A percentile compares a stretch with the other conserved stretches of the same genome.
Evolutionary conservation across 2,888 invertebrate genomes (phyloP).

Genomic region (Dryadula phaetusa): DNA sequence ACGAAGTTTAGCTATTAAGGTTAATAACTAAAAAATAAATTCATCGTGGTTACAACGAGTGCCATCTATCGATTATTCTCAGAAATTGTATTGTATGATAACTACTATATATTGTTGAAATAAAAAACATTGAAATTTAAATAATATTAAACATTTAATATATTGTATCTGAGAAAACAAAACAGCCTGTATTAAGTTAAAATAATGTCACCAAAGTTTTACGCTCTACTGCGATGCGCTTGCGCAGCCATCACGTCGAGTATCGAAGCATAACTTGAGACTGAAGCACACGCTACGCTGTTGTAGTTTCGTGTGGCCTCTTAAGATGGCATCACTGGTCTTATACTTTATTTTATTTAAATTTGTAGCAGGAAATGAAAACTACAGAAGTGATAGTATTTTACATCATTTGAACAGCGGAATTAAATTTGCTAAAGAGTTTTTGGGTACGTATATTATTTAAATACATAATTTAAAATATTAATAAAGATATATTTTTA

Average conservation of each 20-base stretch:
- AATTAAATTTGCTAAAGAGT: slow-evolving; percentile 75
- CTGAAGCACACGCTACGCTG: slow-evolving; percentile 23
- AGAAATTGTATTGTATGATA: background rate
- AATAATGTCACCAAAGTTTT: slow-evolving; percentile 59
- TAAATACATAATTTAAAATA: background rate
- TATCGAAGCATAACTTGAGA: slow-evolving; percentile 64
- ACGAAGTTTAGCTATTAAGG: background rate
- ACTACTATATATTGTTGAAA: background rate
- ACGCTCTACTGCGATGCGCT: slow-evolving; percentile 68
- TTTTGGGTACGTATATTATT: slow-evolving; percentile 65
- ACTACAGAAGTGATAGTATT: slow-evolving; percentile 62
- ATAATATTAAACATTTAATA: background rate
- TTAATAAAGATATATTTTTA: too few relatives aligned
- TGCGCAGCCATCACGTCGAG: slow-evolving; percentile 62
- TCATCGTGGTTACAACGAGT: background rate
- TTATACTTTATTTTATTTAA: slow-evolving; percentile 55
- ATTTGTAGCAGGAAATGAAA: slow-evolving; percentile 55
- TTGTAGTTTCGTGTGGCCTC: slow-evolving; percentile 57
- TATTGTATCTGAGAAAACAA: background rate
- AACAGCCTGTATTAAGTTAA: slow-evolving; percentile 59
- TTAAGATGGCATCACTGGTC: slow-evolving; percentile 73
- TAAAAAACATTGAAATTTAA: background rate
- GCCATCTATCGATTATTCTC: slow-evolving; percentile 29
- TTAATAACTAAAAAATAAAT: background rate
- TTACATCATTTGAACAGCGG: slow-evolving; percentile 70